Percentiles rank a stretch among this genome's conserved stretches.
Conservation (phyloP, 2,888 invertebrate species). For the Phorcus lineatus region DNA sequence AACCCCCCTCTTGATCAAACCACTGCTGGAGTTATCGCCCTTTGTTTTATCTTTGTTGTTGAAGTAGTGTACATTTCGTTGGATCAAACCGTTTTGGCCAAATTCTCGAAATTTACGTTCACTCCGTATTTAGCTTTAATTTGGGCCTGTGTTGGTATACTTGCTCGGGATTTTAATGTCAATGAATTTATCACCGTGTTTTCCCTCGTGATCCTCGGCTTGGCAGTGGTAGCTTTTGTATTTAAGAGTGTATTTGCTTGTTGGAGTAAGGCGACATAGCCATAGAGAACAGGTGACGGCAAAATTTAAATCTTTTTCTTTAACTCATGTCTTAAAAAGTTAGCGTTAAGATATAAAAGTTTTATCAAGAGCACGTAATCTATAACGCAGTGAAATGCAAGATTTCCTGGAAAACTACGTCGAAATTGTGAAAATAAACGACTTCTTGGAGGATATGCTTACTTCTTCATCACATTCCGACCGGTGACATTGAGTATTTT, state of each 20-base stretch:
- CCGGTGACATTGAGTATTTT: no score
- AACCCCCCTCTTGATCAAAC: slow-evolving; percentile 40
- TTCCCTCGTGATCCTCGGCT: slow-evolving; percentile 51
- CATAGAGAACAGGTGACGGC: no score
- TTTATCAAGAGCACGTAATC: no score
- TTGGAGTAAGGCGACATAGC: no score
- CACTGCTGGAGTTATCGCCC: slow-evolving; percentile 54
- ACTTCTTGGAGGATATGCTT: no score
- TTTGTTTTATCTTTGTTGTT: slow-evolving; percentile 55
- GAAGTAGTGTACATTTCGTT: slow-evolving; percentile 57
- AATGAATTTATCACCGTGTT: slow-evolving; percentile 55
- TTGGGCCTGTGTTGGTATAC: slow-evolving; percentile 64
- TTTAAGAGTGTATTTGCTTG: slow-evolving; percentile 39
- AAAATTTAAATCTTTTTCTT: no score
- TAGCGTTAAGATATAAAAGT: no score
- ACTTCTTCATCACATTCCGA: no score
- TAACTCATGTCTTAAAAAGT: no score
- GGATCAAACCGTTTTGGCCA: slow-evolving; percentile 65
- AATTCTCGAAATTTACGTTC: slow-evolving; percentile 66
- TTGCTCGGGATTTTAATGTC: slow-evolving; percentile 58
- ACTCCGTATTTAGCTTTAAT: slow-evolving; percentile 68
- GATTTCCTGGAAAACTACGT: no score
- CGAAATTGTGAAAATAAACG: no score
- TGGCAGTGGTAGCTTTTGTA: slow-evolving; percentile 35
- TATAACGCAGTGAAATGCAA: no score